These are phyloP conservation scores for Chrysotoxum bicinctum DNA, from an alignment of 2,888 invertebrate genomes.

Conservation along the genomic window DNA sequence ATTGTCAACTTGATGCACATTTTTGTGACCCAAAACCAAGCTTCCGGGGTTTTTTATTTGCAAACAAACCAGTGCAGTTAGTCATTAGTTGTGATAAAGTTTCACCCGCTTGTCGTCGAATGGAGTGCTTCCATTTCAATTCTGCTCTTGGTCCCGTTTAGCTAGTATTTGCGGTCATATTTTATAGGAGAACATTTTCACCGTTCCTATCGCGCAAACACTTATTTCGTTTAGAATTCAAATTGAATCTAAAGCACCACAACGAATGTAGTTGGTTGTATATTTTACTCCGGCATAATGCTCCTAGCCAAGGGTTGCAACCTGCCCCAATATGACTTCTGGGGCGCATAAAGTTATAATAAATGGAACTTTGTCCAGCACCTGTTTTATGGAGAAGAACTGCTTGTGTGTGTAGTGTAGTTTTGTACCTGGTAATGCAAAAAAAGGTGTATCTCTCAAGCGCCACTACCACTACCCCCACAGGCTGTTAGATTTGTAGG, in stretches of 20 bases:
- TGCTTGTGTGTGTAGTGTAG: constrained; percentile 15
- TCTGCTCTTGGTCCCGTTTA: neutral
- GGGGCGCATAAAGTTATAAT: constrained; percentile 59
- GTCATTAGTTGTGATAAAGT: constrained; percentile 30
- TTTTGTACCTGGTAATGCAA: constrained; percentile 49
- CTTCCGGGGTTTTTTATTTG: neutral
- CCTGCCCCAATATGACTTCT: constrained; percentile 35
- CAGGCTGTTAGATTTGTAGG: constrained; percentile 23
- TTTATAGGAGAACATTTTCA: constrained; percentile 59
- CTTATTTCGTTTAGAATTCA: constrained; percentile 65
- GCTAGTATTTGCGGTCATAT: constrained; percentile 44
- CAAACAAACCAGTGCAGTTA: neutral
- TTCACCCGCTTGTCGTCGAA: neutral
- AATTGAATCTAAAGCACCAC: constrained; percentile 41
- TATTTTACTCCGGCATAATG: constrained; percentile 42
- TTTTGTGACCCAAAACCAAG: neutral
- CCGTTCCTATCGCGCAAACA: constrained; percentile 58
- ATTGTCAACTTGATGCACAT: neutral
- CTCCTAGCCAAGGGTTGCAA: neutral
- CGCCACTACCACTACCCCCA: neutral
- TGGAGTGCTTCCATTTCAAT: neutral
- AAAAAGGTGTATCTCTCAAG: constrained; percentile 5
- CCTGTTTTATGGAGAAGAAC: constrained; percentile 24
- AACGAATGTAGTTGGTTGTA: constrained; percentile 14
- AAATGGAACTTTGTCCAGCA: constrained; percentile 60